phyloP scores from a whole-genome alignment of 2,113 vertebrate genomes.

The Ailurus styani region DNA sequence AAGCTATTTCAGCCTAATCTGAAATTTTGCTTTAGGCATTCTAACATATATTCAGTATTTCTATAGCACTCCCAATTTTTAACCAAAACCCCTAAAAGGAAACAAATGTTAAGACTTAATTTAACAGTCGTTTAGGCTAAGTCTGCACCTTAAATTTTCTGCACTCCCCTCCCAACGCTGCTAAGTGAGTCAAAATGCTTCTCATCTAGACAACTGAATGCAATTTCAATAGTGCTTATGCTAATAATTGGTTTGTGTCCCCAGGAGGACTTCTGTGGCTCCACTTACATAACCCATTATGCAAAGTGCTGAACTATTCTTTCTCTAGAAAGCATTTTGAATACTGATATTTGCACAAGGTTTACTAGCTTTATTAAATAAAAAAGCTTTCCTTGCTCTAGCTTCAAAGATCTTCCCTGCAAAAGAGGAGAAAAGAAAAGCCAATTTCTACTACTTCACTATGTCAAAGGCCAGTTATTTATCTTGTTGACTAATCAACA shows the following conservation, averaged over 20 bases:
- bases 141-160: neutral
- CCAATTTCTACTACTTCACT: slow-evolving; percentile 21
- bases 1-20: neutral
- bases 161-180: neutral
- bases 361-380: slow-evolving; percentile 41
- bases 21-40: slow-evolving; percentile 25
- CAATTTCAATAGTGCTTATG: neutral
- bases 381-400: neutral
- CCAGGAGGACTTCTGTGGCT: slow-evolving; percentile 32
- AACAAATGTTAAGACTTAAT: slow-evolving; percentile 45
- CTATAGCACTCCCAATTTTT: slow-evolving; percentile 24
- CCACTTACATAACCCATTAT: slow-evolving; percentile 40
- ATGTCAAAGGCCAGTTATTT: slow-evolving; percentile 41
- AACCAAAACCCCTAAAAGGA: slow-evolving; percentile 40
- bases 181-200: neutral
- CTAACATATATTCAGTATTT: slow-evolving; percentile 14
- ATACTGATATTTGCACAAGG: slow-evolving; percentile 41
- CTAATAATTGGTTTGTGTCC: slow-evolving; percentile 35
- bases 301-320: slow-evolving; percentile 22
- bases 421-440: slow-evolving; percentile 35
- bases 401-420: slow-evolving; percentile 8
- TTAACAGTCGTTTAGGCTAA: neutral
- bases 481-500: slow-evolving; percentile 41
- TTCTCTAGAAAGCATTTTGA: slow-evolving; percentile 48
- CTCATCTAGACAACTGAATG: slow-evolving; percentile 27